Evolutionary conservation across 2,888 invertebrate species (phyloP).

Genomic region (Prosapia bicincta): DNA sequence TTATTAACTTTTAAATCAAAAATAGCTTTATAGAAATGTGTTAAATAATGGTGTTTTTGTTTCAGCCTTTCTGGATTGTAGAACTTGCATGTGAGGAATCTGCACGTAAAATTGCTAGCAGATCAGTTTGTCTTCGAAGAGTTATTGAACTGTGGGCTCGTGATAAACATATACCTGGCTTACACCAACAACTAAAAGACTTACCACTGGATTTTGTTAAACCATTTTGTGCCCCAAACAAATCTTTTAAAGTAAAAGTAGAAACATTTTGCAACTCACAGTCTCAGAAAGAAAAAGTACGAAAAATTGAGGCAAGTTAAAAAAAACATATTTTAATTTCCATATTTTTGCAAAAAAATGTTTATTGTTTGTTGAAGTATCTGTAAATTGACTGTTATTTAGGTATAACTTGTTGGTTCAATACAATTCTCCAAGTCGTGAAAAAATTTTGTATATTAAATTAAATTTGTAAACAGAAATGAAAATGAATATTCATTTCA

Average conservation of each 20-base stretch:
- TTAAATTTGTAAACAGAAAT: too few species aligned
- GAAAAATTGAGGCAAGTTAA: conserved; percentile 76
- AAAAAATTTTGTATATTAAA: too few species aligned
- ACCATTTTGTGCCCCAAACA: conserved; percentile 52
- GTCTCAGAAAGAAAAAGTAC: conserved; percentile 72
- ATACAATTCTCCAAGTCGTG: too few species aligned
- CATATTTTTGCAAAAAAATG: too few species aligned
- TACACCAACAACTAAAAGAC: conserved; percentile 62
- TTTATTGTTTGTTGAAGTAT: too few species aligned
- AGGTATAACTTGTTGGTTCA: too few species aligned
- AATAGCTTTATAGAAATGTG: too few species aligned
- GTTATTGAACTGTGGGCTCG: conserved; percentile 79
- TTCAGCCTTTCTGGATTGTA: conserved; percentile 80
- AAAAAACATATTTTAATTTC: too few species aligned
- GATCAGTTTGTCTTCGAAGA: conserved; percentile 74
- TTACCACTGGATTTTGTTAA: conserved; percentile 55
- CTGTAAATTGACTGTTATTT: too few species aligned
- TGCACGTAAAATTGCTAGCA: conserved; percentile 67
- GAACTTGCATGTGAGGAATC: conserved; percentile 69
- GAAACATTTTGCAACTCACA: conserved; percentile 90
- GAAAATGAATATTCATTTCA: too few species aligned
- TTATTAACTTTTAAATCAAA: too few species aligned
- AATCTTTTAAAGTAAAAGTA: conserved; percentile 78
- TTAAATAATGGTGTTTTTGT: too few species aligned
- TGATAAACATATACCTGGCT: conserved; percentile 53